These are phyloP conservation scores for Hephaestus fuliginosus DNA, from an alignment of 2,797 vertebrate genomes.

Conservation along the genomic window DNA sequence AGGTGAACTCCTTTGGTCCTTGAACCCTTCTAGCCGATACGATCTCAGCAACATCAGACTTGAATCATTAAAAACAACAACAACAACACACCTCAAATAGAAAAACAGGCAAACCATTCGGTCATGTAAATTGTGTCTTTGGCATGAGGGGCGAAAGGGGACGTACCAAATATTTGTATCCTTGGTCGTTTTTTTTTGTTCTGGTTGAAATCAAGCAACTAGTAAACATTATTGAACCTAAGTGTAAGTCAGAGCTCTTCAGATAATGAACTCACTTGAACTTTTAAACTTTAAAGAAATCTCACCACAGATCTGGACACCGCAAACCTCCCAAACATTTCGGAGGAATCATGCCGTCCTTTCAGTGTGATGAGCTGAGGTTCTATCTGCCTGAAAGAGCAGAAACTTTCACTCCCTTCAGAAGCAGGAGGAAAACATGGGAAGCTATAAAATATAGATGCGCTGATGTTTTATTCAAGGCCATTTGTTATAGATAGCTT, in stretches of 20 bases:
- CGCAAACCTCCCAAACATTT: constrained; percentile 27
- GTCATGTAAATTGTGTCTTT: constrained; percentile 24
- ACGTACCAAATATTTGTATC: constrained; percentile 5
- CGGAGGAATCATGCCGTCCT: constrained; percentile 41
- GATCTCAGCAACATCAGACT: constrained; percentile 65
- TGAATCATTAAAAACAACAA: constrained; percentile 59
- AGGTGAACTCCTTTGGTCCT: constrained; percentile 59
- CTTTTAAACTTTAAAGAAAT: constrained; percentile 51
- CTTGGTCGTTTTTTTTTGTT: background rate
- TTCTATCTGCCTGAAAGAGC: constrained; percentile 71
- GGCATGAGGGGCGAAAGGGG: constrained; percentile 12
- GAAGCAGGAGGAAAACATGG: constrained; percentile 71
- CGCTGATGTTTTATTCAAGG: constrained; percentile 81
- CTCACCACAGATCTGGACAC: constrained; percentile 23
- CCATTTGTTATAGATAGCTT: constrained; percentile 82
- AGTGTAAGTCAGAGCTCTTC: constrained; percentile 9
- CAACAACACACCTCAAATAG: constrained; percentile 59
- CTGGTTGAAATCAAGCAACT: constrained; percentile 28
- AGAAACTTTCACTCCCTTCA: constrained; percentile 65
- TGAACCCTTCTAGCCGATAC: constrained; percentile 67
- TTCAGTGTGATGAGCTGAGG: constrained; percentile 50
- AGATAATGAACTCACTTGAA: constrained; percentile 38
- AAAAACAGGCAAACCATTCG: constrained; percentile 35
- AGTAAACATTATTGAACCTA: constrained; percentile 26
- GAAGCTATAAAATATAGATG: constrained; percentile 81